Evolutionary conservation across 2,797 vertebrate species (phyloP).

Genomic region (Bucorvus abyssinicus): DNA sequence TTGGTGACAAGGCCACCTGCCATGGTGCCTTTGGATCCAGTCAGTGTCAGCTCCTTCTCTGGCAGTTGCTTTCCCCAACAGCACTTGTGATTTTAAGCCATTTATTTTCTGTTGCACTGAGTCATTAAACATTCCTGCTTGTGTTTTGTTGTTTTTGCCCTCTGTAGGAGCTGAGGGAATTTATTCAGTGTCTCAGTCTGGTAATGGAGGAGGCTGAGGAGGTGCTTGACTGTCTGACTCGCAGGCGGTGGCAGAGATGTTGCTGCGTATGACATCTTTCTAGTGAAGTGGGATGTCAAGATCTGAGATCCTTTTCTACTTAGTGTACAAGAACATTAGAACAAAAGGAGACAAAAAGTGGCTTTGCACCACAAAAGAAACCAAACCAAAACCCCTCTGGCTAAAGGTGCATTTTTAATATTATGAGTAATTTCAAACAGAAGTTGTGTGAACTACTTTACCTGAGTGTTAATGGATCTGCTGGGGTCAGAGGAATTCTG

Average conservation of each 20-base stretch:
- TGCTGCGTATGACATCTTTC: constrained; percentile 29
- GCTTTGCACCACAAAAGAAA: neutral
- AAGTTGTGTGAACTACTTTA: neutral
- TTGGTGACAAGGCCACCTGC: neutral
- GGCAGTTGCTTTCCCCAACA: neutral
- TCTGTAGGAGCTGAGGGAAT: constrained; percentile 42
- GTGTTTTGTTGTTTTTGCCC: constrained; percentile 44
- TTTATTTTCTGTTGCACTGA: constrained; percentile 21
- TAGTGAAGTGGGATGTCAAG: constrained; percentile 54
- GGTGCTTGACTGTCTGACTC: constrained; percentile 32
- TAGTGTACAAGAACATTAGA: constrained; percentile 45
- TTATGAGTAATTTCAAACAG: constrained; percentile 17
- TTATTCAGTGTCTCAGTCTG: neutral
- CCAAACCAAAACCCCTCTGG: neutral
- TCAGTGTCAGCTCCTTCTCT: neutral
- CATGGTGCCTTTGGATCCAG: neutral
- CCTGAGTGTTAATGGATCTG: neutral
- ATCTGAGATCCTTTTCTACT: constrained; percentile 51
- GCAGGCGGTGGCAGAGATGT: neutral
- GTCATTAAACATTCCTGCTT: constrained; percentile 52
- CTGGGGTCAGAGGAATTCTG: neutral
- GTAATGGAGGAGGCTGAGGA: constrained; percentile 31
- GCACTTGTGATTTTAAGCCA: constrained; percentile 21
- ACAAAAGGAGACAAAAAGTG: constrained; percentile 51
- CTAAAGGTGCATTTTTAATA: constrained; percentile 40